A percentile compares a stretch with the other conserved stretches of the same genome.
These are phyloP conservation scores for Aradophagus sp. DNA, from an alignment of 1,140 invertebrate species.

Conservation along the genomic window DNA sequence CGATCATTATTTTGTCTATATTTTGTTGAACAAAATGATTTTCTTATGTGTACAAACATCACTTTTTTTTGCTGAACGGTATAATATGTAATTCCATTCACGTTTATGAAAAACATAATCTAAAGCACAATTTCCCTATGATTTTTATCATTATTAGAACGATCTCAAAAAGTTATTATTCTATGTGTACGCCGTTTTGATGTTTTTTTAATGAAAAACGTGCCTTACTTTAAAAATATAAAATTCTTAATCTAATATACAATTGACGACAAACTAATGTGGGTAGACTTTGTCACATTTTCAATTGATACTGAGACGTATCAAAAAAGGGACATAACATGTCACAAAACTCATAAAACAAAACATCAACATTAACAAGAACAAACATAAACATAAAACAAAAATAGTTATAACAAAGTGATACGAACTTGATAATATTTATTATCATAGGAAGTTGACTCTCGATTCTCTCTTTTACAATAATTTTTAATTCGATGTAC, in stretches of 20 bases:
- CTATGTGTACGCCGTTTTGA: neutral
- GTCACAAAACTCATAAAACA: constrained; percentile 9
- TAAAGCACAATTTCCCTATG: constrained; percentile 18
- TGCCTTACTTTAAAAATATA: neutral
- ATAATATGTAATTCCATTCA: constrained; percentile 24
- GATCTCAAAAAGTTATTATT: neutral
- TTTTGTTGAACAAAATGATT: too few species aligned
- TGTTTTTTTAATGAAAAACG: too few species aligned
- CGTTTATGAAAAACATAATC: constrained; percentile 14
- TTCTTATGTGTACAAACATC: too few species aligned
- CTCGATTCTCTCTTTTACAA: too few species aligned
- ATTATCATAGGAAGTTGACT: too few species aligned
- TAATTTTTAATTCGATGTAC: too few species aligned
- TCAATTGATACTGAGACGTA: constrained; percentile 9
- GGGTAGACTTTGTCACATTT: neutral
- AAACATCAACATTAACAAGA: constrained; percentile 8
- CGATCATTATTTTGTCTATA: too few species aligned
- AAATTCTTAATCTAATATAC: constrained; percentile 5
- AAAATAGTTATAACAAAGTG: neutral
- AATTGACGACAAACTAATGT: constrained; percentile 10
- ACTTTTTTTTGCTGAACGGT: too few species aligned
- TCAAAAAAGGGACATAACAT: constrained; percentile 30
- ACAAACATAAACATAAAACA: constrained; percentile 13
- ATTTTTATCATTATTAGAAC: neutral
- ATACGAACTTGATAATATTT: too few species aligned